Base-by-base conservation (phyloP, 2,888 invertebrate species). In the Andrena chrysosceles region DNA sequence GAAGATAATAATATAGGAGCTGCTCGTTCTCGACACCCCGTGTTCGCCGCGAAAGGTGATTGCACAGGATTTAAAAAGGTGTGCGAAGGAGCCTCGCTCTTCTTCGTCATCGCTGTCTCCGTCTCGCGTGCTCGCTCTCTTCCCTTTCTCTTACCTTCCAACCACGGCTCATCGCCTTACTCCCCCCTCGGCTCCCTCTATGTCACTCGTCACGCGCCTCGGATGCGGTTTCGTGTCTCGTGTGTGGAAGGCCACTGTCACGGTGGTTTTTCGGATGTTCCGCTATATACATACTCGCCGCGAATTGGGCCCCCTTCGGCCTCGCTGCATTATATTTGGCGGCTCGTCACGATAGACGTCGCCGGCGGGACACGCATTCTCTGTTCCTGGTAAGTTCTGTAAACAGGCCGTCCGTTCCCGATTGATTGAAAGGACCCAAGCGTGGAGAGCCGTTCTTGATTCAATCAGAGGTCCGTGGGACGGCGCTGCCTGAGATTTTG, bases 1-100 rank as follows among this genome's bases (percentile, higher is more conserved):
- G 79, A 84, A 87, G 86, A 82, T 88, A 87, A 87, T 87, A 82
- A 87, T 83, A 87, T 73, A 74, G 87, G 81, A 77, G 77, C 77
- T 64, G 75, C 70, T 49, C 73, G 54, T 49, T 54, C 69, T 78
- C 78, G 77, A 77, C 84, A 75, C 78, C 74, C 78, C 67, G 59
- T 52, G 64, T 56, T 31, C 66, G 75, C 66, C 72, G 70, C 69
- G 74, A 72, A 71, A 68, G 63, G 71, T 76, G 70, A 75, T 85
- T 81, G 64, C 70, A 52, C 72, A 64, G 69, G 72, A 68, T 78
- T 74, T 77, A 54, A 70, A 42, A 56, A 70, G 80, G 59, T 60
- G 64, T n/a, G 81, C 59, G 60, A 26, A 29, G 33, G 64, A 29
- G 60, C 52, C 59, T 48, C 52, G 20, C 29, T 73, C 49, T 54